A percentile compares a stretch with the other conserved stretches of the same genome.
Evolutionary conservation across 2,113 vertebrate species (phyloP).

Genomic region (Rattus norvegicus): GRCr8 NC_086026.1:86216501-86217000

Average conservation of each 20-base stretch:
- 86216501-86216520: neutral
- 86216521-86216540: neutral
- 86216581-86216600: neutral
- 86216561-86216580: neutral
- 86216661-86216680: neutral
- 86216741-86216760: neutral
- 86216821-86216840: rapidly evolving
- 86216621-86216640: neutral
- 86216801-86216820: rapidly evolving
- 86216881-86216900: neutral
- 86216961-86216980: neutral
- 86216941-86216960: neutral
- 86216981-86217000: neutral
- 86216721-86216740: neutral
- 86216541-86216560: neutral
- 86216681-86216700: neutral
- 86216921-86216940: neutral
- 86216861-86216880: neutral
- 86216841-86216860: neutral
- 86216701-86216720: neutral
- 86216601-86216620: neutral
- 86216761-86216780: neutral
- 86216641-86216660: neutral
- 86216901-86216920: neutral
- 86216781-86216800: neutral